Base-by-base conservation (phyloP, 2,113 vertebrate genomes). In the Siphamia tubifer region DNA sequence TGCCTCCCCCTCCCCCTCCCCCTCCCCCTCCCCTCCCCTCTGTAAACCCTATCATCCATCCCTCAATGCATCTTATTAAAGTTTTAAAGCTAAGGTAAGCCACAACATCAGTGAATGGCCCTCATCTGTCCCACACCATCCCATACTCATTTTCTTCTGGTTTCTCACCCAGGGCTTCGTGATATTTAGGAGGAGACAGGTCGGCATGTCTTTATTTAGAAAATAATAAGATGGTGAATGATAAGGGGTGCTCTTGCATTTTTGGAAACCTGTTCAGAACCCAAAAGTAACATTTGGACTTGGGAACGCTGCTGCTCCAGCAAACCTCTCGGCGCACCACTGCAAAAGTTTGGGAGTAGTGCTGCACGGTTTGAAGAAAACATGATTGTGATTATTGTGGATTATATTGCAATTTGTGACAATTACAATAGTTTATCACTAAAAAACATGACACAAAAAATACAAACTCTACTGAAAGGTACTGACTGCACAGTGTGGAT, bases 41-140 rank as follows among this genome's bases (percentile, higher is more conserved):
- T 57, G 69, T 60, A 80, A 80, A 75, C 79, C 79, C 53, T 67
- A 80, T 79, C 81, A 84, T 51, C 57, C 74, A 68, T 63, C 73
- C 79, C 63, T 82, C 81, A 65, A 55, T 83, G 79, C 84, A 78
- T 75, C 74, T 81, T 63, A 83, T 89, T 83, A 85, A 79, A 81
- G 73, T 73, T 88, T 88, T 58, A 89, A 81, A 83, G 68, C 67
- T n/a, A 54, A 81, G 85, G 74, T 78, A 77, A 83, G 81, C 75
- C 71, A 2, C 55, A 49, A 72, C 68, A 78, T 79, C 71, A 79
- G 67, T 32, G 77, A 57, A 66, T 61, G 24, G n/a, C 44, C 43
- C 43, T 34, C 47, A 63, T 40, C 52, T 60, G 1, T 66, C 55
- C 31, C 28, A 70, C 16, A 5, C 10, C 35, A 23, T 8, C 12